A percentile compares a stretch with the other conserved stretches of the same genome.
phyloP scores from a whole-genome alignment of 2,113 vertebrate species.

The Climacteris rufus region DNA sequence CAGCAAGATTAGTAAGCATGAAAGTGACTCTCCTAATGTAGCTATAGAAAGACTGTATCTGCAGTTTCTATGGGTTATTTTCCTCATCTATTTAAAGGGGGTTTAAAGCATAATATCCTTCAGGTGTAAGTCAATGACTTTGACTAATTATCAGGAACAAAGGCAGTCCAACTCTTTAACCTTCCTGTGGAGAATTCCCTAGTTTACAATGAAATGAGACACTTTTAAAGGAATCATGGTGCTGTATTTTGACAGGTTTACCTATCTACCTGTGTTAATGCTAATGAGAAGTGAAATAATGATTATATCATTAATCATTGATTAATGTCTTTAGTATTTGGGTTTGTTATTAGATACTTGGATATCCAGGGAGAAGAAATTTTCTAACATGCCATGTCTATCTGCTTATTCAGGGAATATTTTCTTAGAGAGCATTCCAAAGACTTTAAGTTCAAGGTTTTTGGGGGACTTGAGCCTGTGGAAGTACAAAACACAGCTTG shows the following conservation, averaged over 20 bases:
- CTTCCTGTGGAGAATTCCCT: background rate
- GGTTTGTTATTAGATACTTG: background rate
- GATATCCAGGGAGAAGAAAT: background rate
- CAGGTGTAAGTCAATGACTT: conserved; percentile 24
- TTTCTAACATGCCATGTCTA: background rate
- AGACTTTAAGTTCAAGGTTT: background rate
- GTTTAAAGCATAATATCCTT: conserved; percentile 12
- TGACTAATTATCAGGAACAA: conserved; percentile 9
- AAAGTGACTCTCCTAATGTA: conserved; percentile 41
- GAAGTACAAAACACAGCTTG: background rate
- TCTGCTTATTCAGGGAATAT: background rate
- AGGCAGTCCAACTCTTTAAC: background rate
- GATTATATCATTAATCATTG: background rate
- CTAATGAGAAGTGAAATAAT: background rate
- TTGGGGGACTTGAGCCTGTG: background rate
- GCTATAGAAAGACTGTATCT: background rate
- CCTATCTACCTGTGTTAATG: background rate
- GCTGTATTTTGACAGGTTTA: background rate
- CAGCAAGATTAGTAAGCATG: conserved; percentile 34
- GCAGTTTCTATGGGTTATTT: background rate
- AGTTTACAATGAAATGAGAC: background rate
- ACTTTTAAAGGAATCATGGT: background rate
- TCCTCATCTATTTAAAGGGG: background rate
- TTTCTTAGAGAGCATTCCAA: background rate
- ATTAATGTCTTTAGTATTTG: background rate